A percentile compares a stretch with the other conserved stretches of the same genome.
phyloP scores from a whole-genome alignment of 2,888 invertebrate species.

The Tenthredo livida region DNA sequence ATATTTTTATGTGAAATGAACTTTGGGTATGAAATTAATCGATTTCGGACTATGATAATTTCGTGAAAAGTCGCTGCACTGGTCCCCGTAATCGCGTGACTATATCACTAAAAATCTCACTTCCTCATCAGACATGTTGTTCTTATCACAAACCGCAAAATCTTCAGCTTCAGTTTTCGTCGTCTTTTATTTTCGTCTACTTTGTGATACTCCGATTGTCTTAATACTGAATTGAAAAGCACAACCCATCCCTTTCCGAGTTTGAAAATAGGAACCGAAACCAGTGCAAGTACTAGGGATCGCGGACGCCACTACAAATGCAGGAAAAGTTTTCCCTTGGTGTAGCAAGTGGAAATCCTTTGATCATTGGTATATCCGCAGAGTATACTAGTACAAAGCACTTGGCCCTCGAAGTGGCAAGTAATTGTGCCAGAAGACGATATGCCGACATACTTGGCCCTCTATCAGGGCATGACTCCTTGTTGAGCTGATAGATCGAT shows the following conservation, averaged over 20 bases:
- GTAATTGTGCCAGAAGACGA: slow-evolving; percentile 12
- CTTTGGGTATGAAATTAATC: too few species aligned
- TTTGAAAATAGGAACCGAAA: not conserved
- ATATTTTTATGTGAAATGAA: too few species aligned
- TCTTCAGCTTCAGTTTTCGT: too few species aligned
- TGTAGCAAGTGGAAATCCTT: not conserved
- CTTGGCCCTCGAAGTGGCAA: slow-evolving; percentile 11
- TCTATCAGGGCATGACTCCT: not conserved
- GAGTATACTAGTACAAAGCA: not conserved
- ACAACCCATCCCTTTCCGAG: not conserved
- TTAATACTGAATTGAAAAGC: not conserved
- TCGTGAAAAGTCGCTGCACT: too few species aligned
- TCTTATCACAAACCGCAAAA: too few species aligned
- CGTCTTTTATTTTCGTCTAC: not conserved
- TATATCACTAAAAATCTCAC: too few species aligned
- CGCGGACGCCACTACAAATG: not conserved
- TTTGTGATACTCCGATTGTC: not conserved
- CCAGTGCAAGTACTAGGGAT: not conserved
- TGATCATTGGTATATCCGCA: not conserved
- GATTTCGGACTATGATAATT: too few species aligned
- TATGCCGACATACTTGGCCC: not conserved
- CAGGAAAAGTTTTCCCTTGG: not conserved
- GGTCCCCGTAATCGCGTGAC: too few species aligned
- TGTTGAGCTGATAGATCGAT: slow-evolving; percentile 5
- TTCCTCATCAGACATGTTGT: too few species aligned